Percentiles rank a stretch among this genome's conserved stretches.
phyloP scores from a whole-genome alignment of 2,888 invertebrate species.

The Ganaspis brasiliensis region DNA sequence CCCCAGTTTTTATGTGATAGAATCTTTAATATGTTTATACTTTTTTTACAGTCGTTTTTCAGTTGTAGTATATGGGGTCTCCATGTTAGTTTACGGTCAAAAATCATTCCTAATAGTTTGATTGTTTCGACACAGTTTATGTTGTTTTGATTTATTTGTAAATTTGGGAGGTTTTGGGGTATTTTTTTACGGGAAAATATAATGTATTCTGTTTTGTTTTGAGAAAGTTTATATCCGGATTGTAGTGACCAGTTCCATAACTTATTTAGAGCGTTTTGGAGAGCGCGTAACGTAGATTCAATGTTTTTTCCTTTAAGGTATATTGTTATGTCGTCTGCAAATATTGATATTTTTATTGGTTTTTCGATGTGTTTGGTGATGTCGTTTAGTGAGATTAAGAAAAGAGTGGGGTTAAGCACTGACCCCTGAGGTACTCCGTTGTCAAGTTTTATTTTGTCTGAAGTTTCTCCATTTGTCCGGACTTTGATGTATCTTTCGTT shows the following conservation, averaged over 20 bases:
- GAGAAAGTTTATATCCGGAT: conserved; percentile 36
- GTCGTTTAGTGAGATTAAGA: conserved; percentile 58
- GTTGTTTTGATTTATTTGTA: not conserved
- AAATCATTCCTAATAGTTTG: conserved; percentile 53
- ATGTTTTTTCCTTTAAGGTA: conserved; percentile 48
- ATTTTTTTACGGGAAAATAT: conserved; percentile 23
- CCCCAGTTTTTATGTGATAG: conserved; percentile 34
- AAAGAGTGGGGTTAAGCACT: conserved; percentile 55
- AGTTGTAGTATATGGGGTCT: conserved; percentile 47
- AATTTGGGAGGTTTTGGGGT: not conserved
- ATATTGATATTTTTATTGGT: conserved; percentile 45
- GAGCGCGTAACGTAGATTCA: not conserved
- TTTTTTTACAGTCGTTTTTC: conserved; percentile 46
- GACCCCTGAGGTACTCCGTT: conserved; percentile 60
- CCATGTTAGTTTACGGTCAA: conserved; percentile 54
- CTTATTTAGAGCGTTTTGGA: conserved; percentile 41
- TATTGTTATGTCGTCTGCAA: conserved; percentile 51
- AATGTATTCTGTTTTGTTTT: conserved; percentile 44
- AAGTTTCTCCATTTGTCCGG: conserved; percentile 29
- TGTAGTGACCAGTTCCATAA: no score
- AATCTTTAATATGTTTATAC: conserved; percentile 44
- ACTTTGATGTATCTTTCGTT: conserved; percentile 46
- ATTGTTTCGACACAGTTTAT: conserved; percentile 24
- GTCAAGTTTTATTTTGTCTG: conserved; percentile 35
- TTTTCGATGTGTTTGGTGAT: not conserved